Evolutionary conservation across 1,140 invertebrate genomes (phyloP), one percentile per base, ranked within the genome.

Genomic region (Brachionus rubens): DNA sequence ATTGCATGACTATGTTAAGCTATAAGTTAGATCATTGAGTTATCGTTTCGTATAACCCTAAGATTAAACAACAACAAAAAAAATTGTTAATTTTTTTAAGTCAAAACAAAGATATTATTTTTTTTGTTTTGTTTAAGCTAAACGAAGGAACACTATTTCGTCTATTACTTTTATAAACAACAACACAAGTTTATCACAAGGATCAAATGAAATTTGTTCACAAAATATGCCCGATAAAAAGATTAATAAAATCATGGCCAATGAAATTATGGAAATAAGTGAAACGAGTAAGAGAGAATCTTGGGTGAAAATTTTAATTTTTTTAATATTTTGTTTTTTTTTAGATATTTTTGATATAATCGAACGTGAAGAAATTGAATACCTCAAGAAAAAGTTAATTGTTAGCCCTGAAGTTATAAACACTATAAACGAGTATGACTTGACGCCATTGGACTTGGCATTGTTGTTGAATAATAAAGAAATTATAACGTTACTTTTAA

Each of bases 381-480:
- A 9, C 4, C 16, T 65, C 3, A 50, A 14, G 5, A 72, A 72
- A 50, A 72, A 72, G 33, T 48, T 72, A 26, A 26, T 50, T 16
- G 43, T 54, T 12, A 72, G 24, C 14, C 68, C 46, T 12, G 16
- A 48, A 33, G 19, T 30, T 48, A 41, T 54, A 41, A 30, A 77
- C 41, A 62, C 75, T 77, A 77, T 92, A 76, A 96, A 95, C 82
- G 88, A 88, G 70, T 93, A 96, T 83, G 91, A 92, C 2, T 86
- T 96, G 52, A 92, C 91, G 14, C 89, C 92, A 0, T 83, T 97
- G 81, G 94, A 96, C 83, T 89, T 96, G 50, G 93, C 94, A 0
- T 91, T 95, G 19, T 87, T 96, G 80, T 91, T 90, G 79, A 91
- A 91, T 82, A 93, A 96, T 81, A 87, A 90, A 78, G 88, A 90